Percentiles rank a stretch among this genome's conserved stretches.
These are phyloP conservation scores for Sycophila texana DNA, from an alignment of 2,888 invertebrate species.

Conservation along the genomic window DNA sequence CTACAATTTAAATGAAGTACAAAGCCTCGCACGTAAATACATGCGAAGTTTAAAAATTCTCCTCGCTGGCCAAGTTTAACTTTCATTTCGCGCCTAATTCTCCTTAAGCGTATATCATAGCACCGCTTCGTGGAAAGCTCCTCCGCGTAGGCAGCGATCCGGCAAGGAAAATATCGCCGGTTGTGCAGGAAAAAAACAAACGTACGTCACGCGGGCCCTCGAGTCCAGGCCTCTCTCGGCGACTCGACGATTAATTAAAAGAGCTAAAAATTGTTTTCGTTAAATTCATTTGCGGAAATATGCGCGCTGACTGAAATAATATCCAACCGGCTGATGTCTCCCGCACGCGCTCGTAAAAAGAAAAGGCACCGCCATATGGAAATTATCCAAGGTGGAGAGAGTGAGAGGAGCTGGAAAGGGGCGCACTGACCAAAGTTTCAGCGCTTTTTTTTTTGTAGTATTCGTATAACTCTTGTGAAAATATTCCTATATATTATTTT, in stretches of 20 bases:
- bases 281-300: constrained; percentile 75
- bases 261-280: constrained; percentile 75
- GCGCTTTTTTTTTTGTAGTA: constrained; percentile 70
- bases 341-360: constrained; percentile 59
- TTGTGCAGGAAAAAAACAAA: constrained; percentile 16
- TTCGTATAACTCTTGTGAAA: constrained; percentile 70
- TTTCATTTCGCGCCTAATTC: constrained; percentile 50
- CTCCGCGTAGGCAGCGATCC: neutral
- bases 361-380: constrained; percentile 44
- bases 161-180: constrained; percentile 44
- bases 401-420: constrained; percentile 32
- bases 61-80: constrained; percentile 33
- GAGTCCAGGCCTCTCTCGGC: constrained; percentile 56
- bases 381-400: constrained; percentile 45
- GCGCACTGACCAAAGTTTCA: constrained; percentile 67
- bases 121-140: constrained; percentile 14
- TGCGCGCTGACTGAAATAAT: constrained; percentile 74
- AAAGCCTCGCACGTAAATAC: neutral
- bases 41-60: neutral
- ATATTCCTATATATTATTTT: constrained; percentile 71
- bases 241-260: constrained; percentile 73
- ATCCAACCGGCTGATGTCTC: constrained; percentile 71
- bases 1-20: too few relatives aligned
- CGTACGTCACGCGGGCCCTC: constrained; percentile 38
- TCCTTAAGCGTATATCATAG: constrained; percentile 37